Evolutionary conservation across 2,888 invertebrate species (phyloP).

Genomic region (Didymodactylos carnosus): DNA sequence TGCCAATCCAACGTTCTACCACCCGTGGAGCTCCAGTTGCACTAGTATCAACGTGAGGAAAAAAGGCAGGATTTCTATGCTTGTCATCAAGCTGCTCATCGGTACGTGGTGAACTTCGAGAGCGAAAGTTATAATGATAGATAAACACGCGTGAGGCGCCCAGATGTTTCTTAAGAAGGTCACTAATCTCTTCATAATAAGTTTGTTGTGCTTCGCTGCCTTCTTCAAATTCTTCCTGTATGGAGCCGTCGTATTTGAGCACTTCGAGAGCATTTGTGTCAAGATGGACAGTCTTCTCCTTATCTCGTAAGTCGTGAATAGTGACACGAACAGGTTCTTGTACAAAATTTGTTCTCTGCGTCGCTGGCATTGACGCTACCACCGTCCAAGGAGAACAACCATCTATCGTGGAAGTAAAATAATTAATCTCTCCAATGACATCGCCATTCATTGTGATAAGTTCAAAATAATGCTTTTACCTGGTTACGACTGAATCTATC

Average conservation of each 20-base stretch:
- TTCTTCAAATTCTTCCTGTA: background rate
- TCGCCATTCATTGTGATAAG: too few relatives aligned
- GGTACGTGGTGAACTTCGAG: background rate
- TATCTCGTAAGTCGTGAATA: background rate
- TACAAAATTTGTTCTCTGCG: too few relatives aligned
- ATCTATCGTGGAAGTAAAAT: too few relatives aligned
- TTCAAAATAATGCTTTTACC: too few relatives aligned
- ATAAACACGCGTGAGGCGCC: background rate
- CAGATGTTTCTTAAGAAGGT: background rate
- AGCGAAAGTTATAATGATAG: background rate
- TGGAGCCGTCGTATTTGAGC: background rate
- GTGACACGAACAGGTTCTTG: background rate
- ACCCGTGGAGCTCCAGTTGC: background rate
- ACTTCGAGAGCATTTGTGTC: background rate
- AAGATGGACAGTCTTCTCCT: background rate
- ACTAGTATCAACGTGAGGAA: background rate
- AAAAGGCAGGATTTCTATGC: background rate
- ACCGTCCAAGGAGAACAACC: too few relatives aligned
- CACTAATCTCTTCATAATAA: background rate
- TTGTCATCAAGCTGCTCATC: background rate
- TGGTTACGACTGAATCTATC: too few relatives aligned
- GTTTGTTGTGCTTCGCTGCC: background rate
- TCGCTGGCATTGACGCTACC: too few relatives aligned
- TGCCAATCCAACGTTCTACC: background rate
- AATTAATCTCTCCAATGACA: too few relatives aligned